phyloP scores from a whole-genome alignment of 2,797 vertebrate species.

The Thaleichthys pacificus region DNA sequence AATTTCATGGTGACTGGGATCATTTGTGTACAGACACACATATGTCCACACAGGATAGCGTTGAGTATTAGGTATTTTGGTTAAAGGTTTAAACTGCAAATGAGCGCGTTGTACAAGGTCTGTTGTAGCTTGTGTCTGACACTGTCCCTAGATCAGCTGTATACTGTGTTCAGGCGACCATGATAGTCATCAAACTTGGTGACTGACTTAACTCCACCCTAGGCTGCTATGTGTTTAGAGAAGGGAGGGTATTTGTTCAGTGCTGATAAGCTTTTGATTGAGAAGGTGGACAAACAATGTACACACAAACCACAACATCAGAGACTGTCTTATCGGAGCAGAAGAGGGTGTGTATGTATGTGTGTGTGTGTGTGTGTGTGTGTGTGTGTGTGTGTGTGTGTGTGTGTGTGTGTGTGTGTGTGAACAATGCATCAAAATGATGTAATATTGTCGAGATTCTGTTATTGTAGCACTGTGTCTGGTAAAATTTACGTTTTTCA shows the following conservation, averaged over 20 bases:
- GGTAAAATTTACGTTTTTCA: no score
- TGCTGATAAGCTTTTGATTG: constrained; percentile 20
- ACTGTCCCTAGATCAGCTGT: background rate
- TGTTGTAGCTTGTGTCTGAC: no score
- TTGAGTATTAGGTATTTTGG: constrained; percentile 11
- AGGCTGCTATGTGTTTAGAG: background rate
- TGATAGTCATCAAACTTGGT: background rate
- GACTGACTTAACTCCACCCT: no score
- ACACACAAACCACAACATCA: background rate
- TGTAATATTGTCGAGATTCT: no score
- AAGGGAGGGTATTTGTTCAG: constrained; percentile 12
- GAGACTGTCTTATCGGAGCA: background rate
- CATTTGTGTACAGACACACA: background rate
- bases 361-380: background rate
- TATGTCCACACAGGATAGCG: background rate
- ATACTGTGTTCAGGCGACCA: background rate
- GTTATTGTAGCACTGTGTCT: no score
- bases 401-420: background rate
- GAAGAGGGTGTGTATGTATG: background rate
- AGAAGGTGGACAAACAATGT: constrained; percentile 1
- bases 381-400: constrained; percentile 1
- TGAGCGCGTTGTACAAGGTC: background rate
- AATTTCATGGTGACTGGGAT: background rate
- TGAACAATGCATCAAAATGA: background rate
- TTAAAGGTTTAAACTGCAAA: background rate